phyloP scores from a whole-genome alignment of 2,113 vertebrate genomes.

The Stercorarius parasiticus region DNA sequence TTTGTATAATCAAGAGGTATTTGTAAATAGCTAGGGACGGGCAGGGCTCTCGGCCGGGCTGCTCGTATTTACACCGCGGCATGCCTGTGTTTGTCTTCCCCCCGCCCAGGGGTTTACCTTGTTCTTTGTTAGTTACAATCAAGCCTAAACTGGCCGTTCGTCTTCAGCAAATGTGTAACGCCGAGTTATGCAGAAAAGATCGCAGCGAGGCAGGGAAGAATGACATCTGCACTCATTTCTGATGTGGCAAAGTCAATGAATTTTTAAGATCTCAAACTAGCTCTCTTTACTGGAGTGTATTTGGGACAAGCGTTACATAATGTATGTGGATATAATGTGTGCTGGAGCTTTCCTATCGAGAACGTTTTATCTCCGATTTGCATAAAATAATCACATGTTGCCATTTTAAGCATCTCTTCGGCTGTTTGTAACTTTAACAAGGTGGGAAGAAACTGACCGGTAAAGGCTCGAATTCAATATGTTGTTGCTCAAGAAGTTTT shows the following conservation, averaged over 20 bases:
- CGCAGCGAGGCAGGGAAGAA: neutral
- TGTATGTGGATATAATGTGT: neutral
- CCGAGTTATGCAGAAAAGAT: neutral
- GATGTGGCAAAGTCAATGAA: neutral
- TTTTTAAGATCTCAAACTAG: neutral
- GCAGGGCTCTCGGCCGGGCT: neutral
- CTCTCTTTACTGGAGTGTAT: neutral
- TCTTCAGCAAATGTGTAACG: neutral
- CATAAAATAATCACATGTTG: neutral
- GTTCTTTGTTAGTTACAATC: constrained; percentile 46
- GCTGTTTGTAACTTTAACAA: neutral
- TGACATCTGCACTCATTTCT: neutral
- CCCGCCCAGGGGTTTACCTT: constrained; percentile 7
- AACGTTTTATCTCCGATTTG: neutral
- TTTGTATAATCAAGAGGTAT: neutral
- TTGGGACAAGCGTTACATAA: constrained; percentile 9
- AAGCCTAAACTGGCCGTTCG: neutral
- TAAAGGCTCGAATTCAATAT: neutral
- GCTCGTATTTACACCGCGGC: neutral
- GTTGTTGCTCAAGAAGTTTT: neutral
- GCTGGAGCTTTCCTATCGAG: neutral
- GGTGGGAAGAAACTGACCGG: neutral
- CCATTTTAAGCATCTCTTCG: neutral
- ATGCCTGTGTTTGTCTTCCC: neutral
- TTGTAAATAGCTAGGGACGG: neutral